phyloP scores from a whole-genome alignment of 2,797 vertebrate genomes.

The Macropus fuliginosus region DNA sequence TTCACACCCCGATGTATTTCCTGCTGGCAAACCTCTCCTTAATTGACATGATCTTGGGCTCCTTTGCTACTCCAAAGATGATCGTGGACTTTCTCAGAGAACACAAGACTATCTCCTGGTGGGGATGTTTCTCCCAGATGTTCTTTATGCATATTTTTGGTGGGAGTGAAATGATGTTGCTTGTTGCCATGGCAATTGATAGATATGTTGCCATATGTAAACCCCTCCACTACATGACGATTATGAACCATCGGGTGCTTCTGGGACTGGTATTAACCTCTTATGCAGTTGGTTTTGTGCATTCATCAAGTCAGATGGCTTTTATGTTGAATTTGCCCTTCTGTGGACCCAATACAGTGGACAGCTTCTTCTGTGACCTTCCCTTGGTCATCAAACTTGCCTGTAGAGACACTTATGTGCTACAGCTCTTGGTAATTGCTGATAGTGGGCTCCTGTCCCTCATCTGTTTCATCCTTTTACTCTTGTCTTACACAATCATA shows the following conservation, averaged over 20 bases:
- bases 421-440: constrained; percentile 56
- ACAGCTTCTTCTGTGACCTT: constrained; percentile 71
- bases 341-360: constrained; percentile 51
- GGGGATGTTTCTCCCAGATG: constrained; percentile 53
- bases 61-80: constrained; percentile 56
- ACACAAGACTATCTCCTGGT: constrained; percentile 43
- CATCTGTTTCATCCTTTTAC: constrained; percentile 57
- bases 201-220: constrained; percentile 66
- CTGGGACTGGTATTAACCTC: constrained; percentile 31
- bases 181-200: constrained; percentile 66
- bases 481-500: constrained; percentile 46
- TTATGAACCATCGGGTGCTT: constrained; percentile 55
- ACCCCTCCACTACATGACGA: constrained; percentile 52
- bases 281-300: constrained; percentile 42
- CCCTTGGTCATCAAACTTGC: constrained; percentile 63
- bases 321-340: constrained; percentile 62
- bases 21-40: constrained; percentile 64
- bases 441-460: constrained; percentile 61
- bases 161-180: constrained; percentile 60
- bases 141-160: constrained; percentile 61
- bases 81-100: constrained; percentile 31
- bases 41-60: constrained; percentile 62
- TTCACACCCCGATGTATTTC: constrained; percentile 68
- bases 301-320: constrained; percentile 52
- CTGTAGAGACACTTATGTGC: constrained; percentile 49